Evolutionary conservation across 2,113 vertebrate genomes (phyloP), one percentile per base, ranked within the genome.

Genomic region (Nibea albiflora): DNA sequence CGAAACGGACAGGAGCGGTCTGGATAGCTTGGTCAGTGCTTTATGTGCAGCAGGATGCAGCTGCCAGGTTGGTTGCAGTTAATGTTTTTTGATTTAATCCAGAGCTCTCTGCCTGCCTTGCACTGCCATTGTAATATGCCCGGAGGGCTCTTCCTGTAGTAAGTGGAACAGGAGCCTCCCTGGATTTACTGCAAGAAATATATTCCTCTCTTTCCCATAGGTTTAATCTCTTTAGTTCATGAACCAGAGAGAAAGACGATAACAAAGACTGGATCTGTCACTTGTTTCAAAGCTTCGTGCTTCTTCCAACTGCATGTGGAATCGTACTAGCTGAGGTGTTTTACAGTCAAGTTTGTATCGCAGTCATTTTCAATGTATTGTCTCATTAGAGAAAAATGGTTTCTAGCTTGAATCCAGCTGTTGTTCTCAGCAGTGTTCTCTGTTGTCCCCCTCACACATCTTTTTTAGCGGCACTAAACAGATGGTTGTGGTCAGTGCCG

Each of bases 11-110:
- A 0, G 28, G 61, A 63, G 62, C 12, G 52, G 65, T 61, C 63
- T 76, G 68, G 46, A 76, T 50, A 56, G 35, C 62, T 52, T 24
- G 63, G 70, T 75, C 65, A 61, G 76, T 82, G 15, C 47, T 81
- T 81, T 72, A 77, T 78, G 54, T 81, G 72, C 66, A 57, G 86
- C 80, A 83, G 85, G 87, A 88, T 88, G 79, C 35, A 11, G 74
- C 84, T 92, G 86, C 91, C 88, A 80, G 81, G 46, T 83, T 75
- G 87, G 79, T 90, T 81, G 61, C 74, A 60, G 77, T 83, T 89
- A 90, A 89, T 89, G 88, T 77, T 80, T 84, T 86, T 61, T 89
- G 88, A 93, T 93, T 88, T 71, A 84, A 90, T 91, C 89, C 92
- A 89, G 88, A 86, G 74, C 61, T 80, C 72, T 70, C 73, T 72